Conservation (phyloP, 2,113 vertebrate genomes). For the Sarotherodon lohbergeri region DNA sequence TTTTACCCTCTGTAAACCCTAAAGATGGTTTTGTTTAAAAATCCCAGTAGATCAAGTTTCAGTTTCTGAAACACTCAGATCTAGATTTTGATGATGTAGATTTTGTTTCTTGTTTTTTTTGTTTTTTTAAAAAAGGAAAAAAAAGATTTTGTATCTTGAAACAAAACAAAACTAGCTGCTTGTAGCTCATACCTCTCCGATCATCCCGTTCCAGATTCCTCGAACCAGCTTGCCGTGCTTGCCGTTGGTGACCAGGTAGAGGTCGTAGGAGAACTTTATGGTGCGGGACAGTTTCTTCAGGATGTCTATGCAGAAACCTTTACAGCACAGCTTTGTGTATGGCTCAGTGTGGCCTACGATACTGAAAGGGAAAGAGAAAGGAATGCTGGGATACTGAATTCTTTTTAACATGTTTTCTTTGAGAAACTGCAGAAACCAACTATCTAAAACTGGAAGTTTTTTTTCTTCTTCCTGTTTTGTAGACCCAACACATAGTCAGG, state of each 20-base stretch:
- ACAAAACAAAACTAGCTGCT: background rate
- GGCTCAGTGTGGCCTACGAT: slow-evolving; percentile 80
- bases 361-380: slow-evolving; percentile 17
- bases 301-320: slow-evolving; percentile 98
- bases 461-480: background rate
- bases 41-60: accelerated
- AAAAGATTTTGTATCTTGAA: background rate
- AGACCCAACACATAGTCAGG: background rate
- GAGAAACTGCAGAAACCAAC: background rate
- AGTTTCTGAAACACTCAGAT: background rate
- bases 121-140: accelerated
- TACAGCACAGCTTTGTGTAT: slow-evolving; percentile 96
- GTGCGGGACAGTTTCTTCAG: slow-evolving; percentile 91
- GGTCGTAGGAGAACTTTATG: slow-evolving; percentile 95
- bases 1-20: background rate
- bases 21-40: background rate
- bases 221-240: slow-evolving; percentile 95
- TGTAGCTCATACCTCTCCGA: slow-evolving; percentile 84
- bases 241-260: slow-evolving; percentile 97
- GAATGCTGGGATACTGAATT: accelerated
- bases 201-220: slow-evolving; percentile 98
- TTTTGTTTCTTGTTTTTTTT: background rate
- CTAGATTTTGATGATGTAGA: background rate
- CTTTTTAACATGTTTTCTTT: background rate
- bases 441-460: background rate